phyloP scores from a whole-genome alignment of 1,140 invertebrate species.

The Drosophila chauvacae region DNA sequence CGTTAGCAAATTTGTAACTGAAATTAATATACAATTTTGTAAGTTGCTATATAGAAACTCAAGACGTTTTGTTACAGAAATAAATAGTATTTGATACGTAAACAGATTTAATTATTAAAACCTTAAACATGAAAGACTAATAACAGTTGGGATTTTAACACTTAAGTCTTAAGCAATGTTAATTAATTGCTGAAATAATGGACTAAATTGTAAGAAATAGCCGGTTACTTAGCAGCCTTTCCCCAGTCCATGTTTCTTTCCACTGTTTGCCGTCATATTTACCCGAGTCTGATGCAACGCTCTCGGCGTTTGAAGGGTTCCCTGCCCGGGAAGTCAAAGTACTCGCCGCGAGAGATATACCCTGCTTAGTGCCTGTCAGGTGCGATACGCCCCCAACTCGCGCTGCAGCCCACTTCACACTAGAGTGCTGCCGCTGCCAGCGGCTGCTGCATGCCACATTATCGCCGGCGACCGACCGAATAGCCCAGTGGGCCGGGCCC shows the following conservation, averaged over 20 bases:
- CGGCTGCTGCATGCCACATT: constrained; percentile 64
- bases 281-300: constrained; percentile 52
- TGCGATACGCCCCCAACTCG: constrained; percentile 20
- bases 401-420: constrained; percentile 71
- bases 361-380: constrained; percentile 49
- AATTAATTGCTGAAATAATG: too few relatives aligned
- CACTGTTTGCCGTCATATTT: constrained; percentile 35
- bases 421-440: constrained; percentile 45
- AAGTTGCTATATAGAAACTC: too few relatives aligned
- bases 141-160: too few relatives aligned
- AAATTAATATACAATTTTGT: background rate
- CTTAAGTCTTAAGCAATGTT: too few relatives aligned
- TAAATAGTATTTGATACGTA: too few relatives aligned
- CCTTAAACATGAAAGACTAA: too few relatives aligned
- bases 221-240: background rate
- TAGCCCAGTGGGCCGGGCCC: constrained; percentile 20
- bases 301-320: constrained; percentile 28
- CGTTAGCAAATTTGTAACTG: background rate
- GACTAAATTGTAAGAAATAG: too few relatives aligned
- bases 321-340: constrained; percentile 62
- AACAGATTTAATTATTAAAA: too few relatives aligned
- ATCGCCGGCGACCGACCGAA: constrained; percentile 54
- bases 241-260: background rate
- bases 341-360: constrained; percentile 27
- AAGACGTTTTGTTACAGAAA: too few relatives aligned